Conservation (phyloP, 2,888 invertebrate genomes). For the Geotrupes spiniger region DNA sequence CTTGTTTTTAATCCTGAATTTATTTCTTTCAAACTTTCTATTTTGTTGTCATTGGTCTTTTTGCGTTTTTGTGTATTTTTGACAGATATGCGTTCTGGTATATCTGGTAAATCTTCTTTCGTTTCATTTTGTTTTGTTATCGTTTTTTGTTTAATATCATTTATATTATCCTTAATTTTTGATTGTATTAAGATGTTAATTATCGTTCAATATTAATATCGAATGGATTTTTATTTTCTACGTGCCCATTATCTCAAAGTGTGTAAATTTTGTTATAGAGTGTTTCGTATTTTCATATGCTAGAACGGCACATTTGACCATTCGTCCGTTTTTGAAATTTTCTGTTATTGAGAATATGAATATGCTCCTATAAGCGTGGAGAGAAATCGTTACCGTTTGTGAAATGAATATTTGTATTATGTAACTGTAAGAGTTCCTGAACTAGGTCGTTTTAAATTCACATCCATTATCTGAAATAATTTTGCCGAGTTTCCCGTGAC, state of each 20-base stretch:
- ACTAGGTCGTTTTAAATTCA: conserved; percentile 27
- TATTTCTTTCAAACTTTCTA: neutral
- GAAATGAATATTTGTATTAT: conserved; percentile 28
- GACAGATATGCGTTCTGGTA: conserved; percentile 6
- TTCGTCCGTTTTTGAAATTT: conserved; percentile 10
- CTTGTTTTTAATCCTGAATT: conserved; percentile 10
- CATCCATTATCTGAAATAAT: conserved; percentile 26
- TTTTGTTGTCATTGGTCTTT: conserved; percentile 8
- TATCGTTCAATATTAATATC: conserved; percentile 17
- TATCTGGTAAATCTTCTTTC: conserved; percentile 4
- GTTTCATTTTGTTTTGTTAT: conserved; percentile 9
- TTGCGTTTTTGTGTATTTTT: conserved; percentile 7
- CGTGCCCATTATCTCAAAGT: conserved; percentile 14
- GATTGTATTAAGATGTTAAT: conserved; percentile 13
- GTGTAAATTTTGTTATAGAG: conserved; percentile 12
- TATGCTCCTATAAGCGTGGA: conserved; percentile 20
- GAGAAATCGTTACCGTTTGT: conserved; percentile 23
- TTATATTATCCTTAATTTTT: conserved; percentile 7
- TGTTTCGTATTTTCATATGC: conserved; percentile 15
- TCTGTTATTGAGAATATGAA: conserved; percentile 11
- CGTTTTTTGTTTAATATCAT: neutral
- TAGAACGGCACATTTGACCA: conserved; percentile 11
- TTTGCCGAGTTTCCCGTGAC: conserved; percentile 25
- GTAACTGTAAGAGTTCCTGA: conserved; percentile 22
- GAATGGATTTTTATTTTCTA: conserved; percentile 7